Evolutionary conservation across 2,113 vertebrate genomes (phyloP), one percentile per base, ranked within the genome.

Genomic region (Ramphastos sulfuratus): DNA sequence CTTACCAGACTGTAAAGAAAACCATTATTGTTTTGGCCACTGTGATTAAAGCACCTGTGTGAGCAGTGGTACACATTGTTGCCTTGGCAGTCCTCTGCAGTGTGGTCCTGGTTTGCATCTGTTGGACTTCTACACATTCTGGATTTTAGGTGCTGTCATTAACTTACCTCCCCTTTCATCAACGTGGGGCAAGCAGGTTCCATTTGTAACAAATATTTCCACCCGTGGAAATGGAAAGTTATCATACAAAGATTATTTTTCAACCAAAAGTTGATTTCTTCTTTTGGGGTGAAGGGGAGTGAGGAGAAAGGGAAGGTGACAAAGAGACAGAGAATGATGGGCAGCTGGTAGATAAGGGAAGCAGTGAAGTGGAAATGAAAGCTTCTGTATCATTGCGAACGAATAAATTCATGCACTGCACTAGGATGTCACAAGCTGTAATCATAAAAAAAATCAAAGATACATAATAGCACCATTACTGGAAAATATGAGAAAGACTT

Each of bases 401-500:
- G 3, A 94, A 96, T 95, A 95, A 64, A 82, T 87, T 71, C 75
- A 86, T 85, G 86, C 92, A 42, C 82, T 66, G 67, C 90, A 28
- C 66, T 77, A 80, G 74, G 75, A 88, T 92, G 93, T 90, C 94
- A 90, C 59, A 70, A 72, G 30, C 72, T 77, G 87, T 95, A 94
- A 96, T 95, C 92, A 93, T 87, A 95, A 92, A 87, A 85, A 87
- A 89, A 76, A 86, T 94, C 91, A 56, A 61, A 93, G 93, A 94
- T 92, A 95, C 52, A 64, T 90, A 89, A 84, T 76, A 78, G 85
- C 71, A 70, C 85, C 82, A 88, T 80, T 93, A 87, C 83, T 67
- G 33, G 50, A 78, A 44, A 78, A 89, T 86, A 92, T 90, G 91
- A 96, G 90, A 64, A 92, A 94, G 77, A 69, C 58, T 85, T 80